Percentiles rank a stretch among this genome's conserved stretches.
phyloP scores from a whole-genome alignment of 2,797 vertebrate genomes.

The Microctenopoma lineatum region DNA sequence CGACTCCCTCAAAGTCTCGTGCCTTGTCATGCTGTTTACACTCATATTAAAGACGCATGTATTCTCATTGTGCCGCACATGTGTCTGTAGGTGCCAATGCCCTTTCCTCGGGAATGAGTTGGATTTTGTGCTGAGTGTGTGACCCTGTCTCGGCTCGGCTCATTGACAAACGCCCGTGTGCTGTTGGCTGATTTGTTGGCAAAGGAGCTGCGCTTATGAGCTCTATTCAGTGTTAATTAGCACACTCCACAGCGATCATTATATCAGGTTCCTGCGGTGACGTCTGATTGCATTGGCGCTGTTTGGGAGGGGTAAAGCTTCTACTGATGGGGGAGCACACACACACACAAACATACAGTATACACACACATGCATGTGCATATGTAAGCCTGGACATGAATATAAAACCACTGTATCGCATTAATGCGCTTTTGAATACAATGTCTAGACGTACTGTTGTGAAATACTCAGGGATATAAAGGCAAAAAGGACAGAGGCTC shows the following conservation, averaged over 20 bases:
- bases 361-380: slow-evolving; percentile 41
- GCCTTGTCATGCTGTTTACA: slow-evolving; percentile 73
- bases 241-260: slow-evolving; percentile 88
- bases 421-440: slow-evolving; percentile 16
- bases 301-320: slow-evolving; percentile 64
- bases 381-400: slow-evolving; percentile 16
- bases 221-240: slow-evolving; percentile 87
- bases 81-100: slow-evolving; percentile 52
- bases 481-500: slow-evolving; percentile 17
- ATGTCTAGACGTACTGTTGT: slow-evolving; percentile 31
- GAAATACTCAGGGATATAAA: slow-evolving; percentile 42
- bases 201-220: slow-evolving; percentile 60
- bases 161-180: slow-evolving; percentile 62
- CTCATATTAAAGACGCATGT: slow-evolving; percentile 63
- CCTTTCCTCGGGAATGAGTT: slow-evolving; percentile 23
- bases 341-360: slow-evolving; percentile 51
- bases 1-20: slow-evolving; percentile 70
- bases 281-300: slow-evolving; percentile 84
- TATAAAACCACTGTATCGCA: slow-evolving; percentile 19
- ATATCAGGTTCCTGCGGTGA: slow-evolving; percentile 84
- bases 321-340: slow-evolving; percentile 79
- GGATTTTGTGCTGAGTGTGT: slow-evolving; percentile 45
- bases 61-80: slow-evolving; percentile 49
- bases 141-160: slow-evolving; percentile 54
- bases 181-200: slow-evolving; percentile 75